Base-by-base conservation (phyloP, 2,797 vertebrate genomes). In the Danio albolineatus region DNA sequence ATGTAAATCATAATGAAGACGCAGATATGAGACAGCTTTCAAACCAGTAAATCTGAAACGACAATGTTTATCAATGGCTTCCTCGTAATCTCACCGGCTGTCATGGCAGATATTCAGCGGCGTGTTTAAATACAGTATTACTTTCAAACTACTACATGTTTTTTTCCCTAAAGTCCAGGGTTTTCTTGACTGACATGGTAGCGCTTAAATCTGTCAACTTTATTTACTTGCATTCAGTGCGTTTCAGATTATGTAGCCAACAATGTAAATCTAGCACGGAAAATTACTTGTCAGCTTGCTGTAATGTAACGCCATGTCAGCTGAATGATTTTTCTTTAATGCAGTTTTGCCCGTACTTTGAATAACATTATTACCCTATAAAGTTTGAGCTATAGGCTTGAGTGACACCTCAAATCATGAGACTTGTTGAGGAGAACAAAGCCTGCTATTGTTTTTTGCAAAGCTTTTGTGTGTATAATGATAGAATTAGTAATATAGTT, bases 1-100 rank as follows among this genome's bases (percentile, higher is more conserved):
- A 82, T 83, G 79, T 85, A 89, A 91, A 90, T 90, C 87, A 89
- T 88, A 89, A 83, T 72, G 61, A 85, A 87, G 85, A 90, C 73
- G 61, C 48, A 28, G 81, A 80, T 85, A 73, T 5, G 51, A 73
- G 82, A 87, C 80, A 78, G 82, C 67, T 76, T 74, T 76, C 57
- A 43, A 44, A 61, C 51, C 10, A 51, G 49, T 49, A 73, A 67
- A 72, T 80, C 64, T 70, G 61, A 75, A 79, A 75, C 62, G 65
- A 82, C 62, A 78, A 69, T 74, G 62, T 80, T 85, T 84, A 60
- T 38, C 73, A 46, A 81, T 67, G 38, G 73, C 38, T 72, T 77
- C 79, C 77, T 76, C 53, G 48, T 60, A 61, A 51, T 54, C 71
- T 70, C 65, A 54, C 49, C 59, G 43, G 57, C 79, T 81, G 65